Percentiles rank a stretch among this genome's conserved stretches.
phyloP scores from a whole-genome alignment of 2,888 invertebrate genomes.

The Nymphalis polychloros region DNA sequence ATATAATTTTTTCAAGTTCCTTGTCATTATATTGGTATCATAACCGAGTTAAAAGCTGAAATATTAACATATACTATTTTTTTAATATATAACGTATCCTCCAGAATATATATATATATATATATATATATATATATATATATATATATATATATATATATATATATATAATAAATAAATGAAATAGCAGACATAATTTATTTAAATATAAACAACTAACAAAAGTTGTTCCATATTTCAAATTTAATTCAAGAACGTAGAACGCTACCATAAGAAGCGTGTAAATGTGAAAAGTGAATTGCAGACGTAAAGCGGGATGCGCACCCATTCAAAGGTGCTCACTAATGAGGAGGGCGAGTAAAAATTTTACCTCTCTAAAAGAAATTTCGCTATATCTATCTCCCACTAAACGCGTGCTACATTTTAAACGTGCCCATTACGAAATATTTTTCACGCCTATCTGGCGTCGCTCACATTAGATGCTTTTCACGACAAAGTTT shows the following conservation, averaged over 20 bases:
- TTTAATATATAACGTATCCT: no score
- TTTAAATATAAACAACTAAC: neutral
- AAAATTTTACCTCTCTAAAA: constrained; percentile 46
- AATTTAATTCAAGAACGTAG: constrained; percentile 31
- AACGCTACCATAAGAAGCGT: constrained; percentile 34
- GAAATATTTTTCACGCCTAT: constrained; percentile 38
- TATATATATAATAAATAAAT: no score
- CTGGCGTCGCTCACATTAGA: constrained; percentile 26
- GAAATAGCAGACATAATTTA: neutral
- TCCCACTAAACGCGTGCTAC: constrained; percentile 39
- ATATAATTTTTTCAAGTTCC: no score
- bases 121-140: no score
- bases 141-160: no score
- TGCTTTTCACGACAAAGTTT: constrained; percentile 15
- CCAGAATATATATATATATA: no score
- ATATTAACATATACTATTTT: no score
- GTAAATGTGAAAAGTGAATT: constrained; percentile 45
- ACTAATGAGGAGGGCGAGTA: constrained; percentile 46
- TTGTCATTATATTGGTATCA: no score
- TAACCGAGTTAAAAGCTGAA: no score
- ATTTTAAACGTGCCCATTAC: constrained; percentile 42
- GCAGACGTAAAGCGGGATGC: constrained; percentile 44
- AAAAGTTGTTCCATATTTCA: constrained; percentile 17
- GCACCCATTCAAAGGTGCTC: constrained; percentile 44
- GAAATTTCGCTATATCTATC: constrained; percentile 44